phyloP scores from a whole-genome alignment of 1,140 invertebrate genomes.

The Lordiphosa collinella region DNA sequence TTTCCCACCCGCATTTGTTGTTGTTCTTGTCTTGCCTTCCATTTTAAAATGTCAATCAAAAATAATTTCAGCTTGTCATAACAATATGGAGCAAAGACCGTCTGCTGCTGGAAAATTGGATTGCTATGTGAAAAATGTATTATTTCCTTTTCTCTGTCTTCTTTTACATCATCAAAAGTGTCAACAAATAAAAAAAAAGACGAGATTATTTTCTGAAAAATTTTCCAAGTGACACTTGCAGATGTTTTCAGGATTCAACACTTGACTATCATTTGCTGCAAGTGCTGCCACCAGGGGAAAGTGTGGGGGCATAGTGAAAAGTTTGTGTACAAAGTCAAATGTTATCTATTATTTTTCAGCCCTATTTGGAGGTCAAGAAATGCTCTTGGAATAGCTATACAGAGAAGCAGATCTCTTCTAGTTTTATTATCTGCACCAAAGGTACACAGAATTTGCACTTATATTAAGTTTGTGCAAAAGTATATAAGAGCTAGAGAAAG shows the following conservation, averaged over 20 bases:
- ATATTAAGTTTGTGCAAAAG: too few relatives aligned
- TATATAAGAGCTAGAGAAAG: too few relatives aligned
- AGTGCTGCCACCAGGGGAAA: not conserved
- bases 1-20: not conserved
- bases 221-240: constrained; percentile 45
- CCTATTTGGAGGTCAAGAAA: too few relatives aligned
- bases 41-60: constrained; percentile 42
- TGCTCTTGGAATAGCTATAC: too few relatives aligned
- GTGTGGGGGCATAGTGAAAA: too few relatives aligned
- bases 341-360: too few relatives aligned
- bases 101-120: constrained; percentile 27
- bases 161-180: constrained; percentile 38
- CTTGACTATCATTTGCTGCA: constrained; percentile 11
- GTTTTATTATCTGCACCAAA: too few relatives aligned
- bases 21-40: constrained; percentile 3
- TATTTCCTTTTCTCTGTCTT: constrained; percentile 1
- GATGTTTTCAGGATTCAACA: constrained; percentile 31
- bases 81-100: constrained; percentile 24
- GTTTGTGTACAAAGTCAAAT: too few relatives aligned
- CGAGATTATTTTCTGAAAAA: constrained; percentile 14
- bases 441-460: too few relatives aligned
- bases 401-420: too few relatives aligned
- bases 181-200: constrained; percentile 13
- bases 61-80: constrained; percentile 41
- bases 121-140: constrained; percentile 35